These are phyloP conservation scores for Oncopeltus fasciatus DNA, from an alignment of 1,140 invertebrate genomes.

Conservation along the genomic window DNA sequence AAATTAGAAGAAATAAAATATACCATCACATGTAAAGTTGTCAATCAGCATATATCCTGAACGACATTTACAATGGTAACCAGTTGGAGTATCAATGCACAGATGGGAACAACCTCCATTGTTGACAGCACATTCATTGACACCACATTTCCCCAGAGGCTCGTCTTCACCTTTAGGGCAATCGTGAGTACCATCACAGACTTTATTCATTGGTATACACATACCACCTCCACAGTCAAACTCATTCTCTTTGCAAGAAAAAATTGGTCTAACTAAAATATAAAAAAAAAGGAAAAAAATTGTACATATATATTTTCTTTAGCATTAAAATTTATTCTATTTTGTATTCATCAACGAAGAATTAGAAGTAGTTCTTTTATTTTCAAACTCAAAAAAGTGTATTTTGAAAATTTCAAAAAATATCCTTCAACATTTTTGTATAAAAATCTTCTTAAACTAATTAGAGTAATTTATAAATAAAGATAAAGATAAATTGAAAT, in stretches of 20 bases:
- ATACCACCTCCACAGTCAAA: conserved; percentile 49
- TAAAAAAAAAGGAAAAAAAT: background rate
- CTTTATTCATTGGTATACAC: conserved; percentile 61
- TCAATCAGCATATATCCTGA: conserved; percentile 64
- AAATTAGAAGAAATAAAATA: no score
- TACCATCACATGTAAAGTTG: conserved; percentile 61
- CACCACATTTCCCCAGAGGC: conserved; percentile 40
- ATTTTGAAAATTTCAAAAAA: no score
- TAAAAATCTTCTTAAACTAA: no score
- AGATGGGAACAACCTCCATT: conserved; percentile 60
- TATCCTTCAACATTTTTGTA: no score
- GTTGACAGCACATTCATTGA: conserved; percentile 68
- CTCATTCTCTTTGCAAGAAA: conserved; percentile 66
- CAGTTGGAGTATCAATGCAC: conserved; percentile 65
- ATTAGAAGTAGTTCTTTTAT: no score
- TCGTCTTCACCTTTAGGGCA: conserved; percentile 76
- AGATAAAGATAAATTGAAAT: no score
- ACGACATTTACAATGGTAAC: conserved; percentile 62
- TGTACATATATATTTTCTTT: background rate
- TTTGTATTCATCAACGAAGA: no score
- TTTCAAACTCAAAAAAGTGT: no score
- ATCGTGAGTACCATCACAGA: conserved; percentile 72
- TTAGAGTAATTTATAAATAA: no score
- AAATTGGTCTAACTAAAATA: conserved; percentile 62
- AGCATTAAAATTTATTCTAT: no score